Percentiles rank a stretch among this genome's conserved stretches.
Conservation (phyloP, 2,888 invertebrate genomes). For the Zaprionus bogoriensis region DNA sequence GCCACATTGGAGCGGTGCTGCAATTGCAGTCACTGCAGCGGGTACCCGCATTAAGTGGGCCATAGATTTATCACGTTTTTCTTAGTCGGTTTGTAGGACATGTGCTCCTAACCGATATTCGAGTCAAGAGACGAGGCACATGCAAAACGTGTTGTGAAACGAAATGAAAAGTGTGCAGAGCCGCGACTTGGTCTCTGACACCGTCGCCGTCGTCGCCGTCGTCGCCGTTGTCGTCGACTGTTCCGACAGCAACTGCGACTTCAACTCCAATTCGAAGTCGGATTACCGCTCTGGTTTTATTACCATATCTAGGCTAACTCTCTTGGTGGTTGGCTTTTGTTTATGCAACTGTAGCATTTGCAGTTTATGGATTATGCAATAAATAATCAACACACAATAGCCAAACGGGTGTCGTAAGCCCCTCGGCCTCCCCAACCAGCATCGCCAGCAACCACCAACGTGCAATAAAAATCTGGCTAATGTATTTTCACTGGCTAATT, state of each 20-base stretch:
- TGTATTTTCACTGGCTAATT: constrained; percentile 24
- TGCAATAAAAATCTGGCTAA: constrained; percentile 45
- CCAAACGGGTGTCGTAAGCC: constrained; percentile 46
- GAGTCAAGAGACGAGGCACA: constrained; percentile 27
- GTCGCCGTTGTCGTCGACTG: background rate
- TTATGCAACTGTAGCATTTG: constrained; percentile 74
- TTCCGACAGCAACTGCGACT: constrained; percentile 9
- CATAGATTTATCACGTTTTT: constrained; percentile 73
- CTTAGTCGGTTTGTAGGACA: constrained; percentile 79
- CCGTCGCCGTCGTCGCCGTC: constrained; percentile 1
- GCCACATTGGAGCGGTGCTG: constrained; percentile 69
- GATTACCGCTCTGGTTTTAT: constrained; percentile 49
- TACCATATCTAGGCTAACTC: constrained; percentile 74
- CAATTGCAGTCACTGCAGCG: constrained; percentile 49
- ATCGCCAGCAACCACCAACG: too few relatives aligned
- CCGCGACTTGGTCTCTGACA: constrained; percentile 1
- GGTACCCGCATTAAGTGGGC: constrained; percentile 48
- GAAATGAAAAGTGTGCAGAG: constrained; percentile 49
- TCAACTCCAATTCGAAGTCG: constrained; percentile 9
- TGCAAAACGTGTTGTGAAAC: constrained; percentile 51
- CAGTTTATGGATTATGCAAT: constrained; percentile 77
- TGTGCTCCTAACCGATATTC: constrained; percentile 79
- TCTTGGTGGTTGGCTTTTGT: constrained; percentile 67
- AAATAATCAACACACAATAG: constrained; percentile 73
- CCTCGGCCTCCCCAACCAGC: too few relatives aligned